phyloP scores from a whole-genome alignment of 2,888 invertebrate species.

The Heteropelma amictum region DNA sequence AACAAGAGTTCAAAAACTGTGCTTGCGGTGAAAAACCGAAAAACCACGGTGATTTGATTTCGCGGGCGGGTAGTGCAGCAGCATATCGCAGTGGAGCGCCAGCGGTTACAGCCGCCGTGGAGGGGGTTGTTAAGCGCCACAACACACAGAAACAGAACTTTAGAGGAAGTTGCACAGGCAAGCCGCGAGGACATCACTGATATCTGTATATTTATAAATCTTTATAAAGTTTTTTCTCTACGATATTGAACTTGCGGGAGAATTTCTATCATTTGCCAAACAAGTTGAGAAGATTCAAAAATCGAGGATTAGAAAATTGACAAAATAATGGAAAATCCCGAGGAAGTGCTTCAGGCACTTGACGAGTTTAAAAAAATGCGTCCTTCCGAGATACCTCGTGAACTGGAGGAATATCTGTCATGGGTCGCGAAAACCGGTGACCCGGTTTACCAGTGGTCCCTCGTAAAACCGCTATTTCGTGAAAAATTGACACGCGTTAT shows the following conservation, averaged over 20 bases:
- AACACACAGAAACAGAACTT: slow-evolving; percentile 1
- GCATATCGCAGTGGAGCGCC: background rate
- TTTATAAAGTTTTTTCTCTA: background rate
- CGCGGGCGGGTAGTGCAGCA: slow-evolving; percentile 29
- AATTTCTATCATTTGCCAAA: no score
- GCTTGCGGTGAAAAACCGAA: background rate
- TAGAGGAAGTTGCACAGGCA: slow-evolving; percentile 5
- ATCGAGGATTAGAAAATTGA: background rate
- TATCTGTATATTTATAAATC: slow-evolving; percentile 19
- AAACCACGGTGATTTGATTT: slow-evolving; percentile 16
- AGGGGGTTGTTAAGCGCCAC: background rate
- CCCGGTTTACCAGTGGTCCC: slow-evolving; percentile 94
- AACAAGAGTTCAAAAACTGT: background rate
- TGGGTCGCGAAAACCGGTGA: slow-evolving; percentile 97
- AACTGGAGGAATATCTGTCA: slow-evolving; percentile 92
- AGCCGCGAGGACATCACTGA: background rate
- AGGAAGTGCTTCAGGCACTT: slow-evolving; percentile 89
- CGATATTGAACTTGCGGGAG: background rate
- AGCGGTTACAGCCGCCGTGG: no score
- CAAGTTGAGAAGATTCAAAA: background rate
- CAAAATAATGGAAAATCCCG: slow-evolving; percentile 88
- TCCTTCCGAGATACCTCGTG: slow-evolving; percentile 90
- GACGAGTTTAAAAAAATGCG: slow-evolving; percentile 90
- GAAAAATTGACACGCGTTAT: slow-evolving; percentile 93
- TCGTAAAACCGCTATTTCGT: slow-evolving; percentile 91